Evolutionary conservation across 2,797 vertebrate genomes (phyloP).

Genomic region (Hippocampus kuda): DNA sequence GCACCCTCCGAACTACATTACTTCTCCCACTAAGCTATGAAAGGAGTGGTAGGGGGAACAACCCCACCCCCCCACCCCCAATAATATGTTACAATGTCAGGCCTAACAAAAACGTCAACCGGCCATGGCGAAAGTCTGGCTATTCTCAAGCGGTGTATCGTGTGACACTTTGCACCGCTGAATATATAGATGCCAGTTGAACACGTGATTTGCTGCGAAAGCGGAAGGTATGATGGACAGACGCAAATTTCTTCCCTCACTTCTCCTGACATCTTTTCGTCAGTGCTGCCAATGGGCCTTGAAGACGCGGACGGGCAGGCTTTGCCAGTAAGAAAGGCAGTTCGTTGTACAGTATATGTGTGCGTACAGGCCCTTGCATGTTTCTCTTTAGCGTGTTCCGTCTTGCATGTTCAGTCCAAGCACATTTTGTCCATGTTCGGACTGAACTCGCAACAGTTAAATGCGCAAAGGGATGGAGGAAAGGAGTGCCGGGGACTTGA

Average conservation of each 20-base stretch:
- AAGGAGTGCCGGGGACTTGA: neutral
- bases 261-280: constrained; percentile 28
- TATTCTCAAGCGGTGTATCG: constrained; percentile 19
- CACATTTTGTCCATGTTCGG: neutral
- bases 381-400: neutral
- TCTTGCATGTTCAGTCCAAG: neutral
- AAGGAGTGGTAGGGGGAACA: constrained; percentile 30
- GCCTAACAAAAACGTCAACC: constrained; percentile 53
- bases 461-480: neutral
- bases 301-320: constrained; percentile 29
- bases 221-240: constrained; percentile 58
- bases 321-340: constrained; percentile 23
- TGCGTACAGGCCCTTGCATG: neutral
- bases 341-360: neutral
- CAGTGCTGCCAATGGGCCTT: constrained; percentile 24
- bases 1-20: constrained; percentile 60
- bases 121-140: constrained; percentile 33
- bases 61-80: too few species aligned
- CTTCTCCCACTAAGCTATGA: constrained; percentile 52
- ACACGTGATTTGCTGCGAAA: constrained; percentile 47
- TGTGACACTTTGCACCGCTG: neutral
- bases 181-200: constrained; percentile 10
- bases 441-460: neutral
- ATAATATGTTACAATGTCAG: constrained; percentile 59
- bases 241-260: constrained; percentile 24